A percentile compares a stretch with the other conserved stretches of the same genome.
Conservation (phyloP, 2,113 vertebrate species). For the Leiothrix lutea region DNA sequence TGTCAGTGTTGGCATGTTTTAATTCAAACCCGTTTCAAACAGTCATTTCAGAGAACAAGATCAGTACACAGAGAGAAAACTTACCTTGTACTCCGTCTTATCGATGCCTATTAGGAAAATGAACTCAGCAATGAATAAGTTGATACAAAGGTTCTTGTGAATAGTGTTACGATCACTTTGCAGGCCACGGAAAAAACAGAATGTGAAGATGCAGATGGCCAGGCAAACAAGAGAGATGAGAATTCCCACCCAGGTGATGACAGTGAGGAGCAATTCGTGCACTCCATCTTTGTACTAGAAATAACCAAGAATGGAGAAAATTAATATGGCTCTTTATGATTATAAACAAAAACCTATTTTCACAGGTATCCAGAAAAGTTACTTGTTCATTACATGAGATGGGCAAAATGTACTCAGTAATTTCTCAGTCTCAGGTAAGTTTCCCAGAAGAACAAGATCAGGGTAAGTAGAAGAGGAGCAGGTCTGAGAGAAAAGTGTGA, state of each 20-base stretch:
- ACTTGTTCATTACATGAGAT: conserved; percentile 4
- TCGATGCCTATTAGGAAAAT: conserved; percentile 98
- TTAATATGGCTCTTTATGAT: conserved; percentile 53
- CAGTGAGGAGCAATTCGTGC: conserved; percentile 88
- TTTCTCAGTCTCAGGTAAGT: not conserved
- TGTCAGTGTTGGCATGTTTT: conserved; percentile 43
- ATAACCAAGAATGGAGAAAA: conserved; percentile 50
- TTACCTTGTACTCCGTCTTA: conserved; percentile 93
- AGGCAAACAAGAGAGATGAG: conserved; percentile 96
- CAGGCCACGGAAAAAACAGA: conserved; percentile 98
- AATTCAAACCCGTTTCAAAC: conserved; percentile 62
- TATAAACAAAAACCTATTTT: conserved; percentile 37
- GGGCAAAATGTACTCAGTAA: conserved; percentile 8
- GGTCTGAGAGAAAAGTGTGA: not conserved
- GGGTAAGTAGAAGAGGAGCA: not conserved
- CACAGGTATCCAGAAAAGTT: conserved; percentile 35
- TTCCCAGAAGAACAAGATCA: conserved; percentile 10
- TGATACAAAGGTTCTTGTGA: conserved; percentile 99
- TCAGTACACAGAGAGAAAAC: conserved; percentile 54
- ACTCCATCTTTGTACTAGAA: conserved; percentile 83
- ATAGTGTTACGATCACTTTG: conserved; percentile 99
- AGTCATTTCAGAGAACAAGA: conserved; percentile 63
- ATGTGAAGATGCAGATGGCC: conserved; percentile 97
- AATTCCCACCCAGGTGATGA: conserved; percentile 97
- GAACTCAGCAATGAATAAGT: conserved; percentile 96